Evolutionary conservation across 2,113 vertebrate genomes (phyloP), one percentile per base, ranked within the genome.

Genomic region (Campylomormyrus numenius): DNA sequence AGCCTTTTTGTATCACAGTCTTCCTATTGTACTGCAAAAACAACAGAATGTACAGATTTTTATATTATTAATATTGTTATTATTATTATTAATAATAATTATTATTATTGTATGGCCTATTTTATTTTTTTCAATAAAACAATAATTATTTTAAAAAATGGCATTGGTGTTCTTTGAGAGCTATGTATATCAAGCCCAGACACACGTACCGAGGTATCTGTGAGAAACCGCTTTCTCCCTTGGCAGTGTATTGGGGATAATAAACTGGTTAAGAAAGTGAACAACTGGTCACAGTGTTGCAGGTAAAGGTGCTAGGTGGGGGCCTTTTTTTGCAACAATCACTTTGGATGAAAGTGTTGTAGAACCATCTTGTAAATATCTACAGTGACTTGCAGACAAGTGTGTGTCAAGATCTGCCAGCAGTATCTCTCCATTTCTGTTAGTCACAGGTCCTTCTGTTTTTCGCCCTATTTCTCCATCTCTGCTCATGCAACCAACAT

Each of bases 21-120:
- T 88, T 88, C 87, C 87, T 88, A 88, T 88, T 88, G 35, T 88
- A 88, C 87, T 88, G 87, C 87, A 45, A 88, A 88, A 87, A 87
- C 85, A 87, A 88, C 87, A 31, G 87, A 88, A 88, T 88, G 87
- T 88, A 88, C 87, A 88, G 87, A 88, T 88, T 88, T 88, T 88
- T 88, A 45, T 88, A 62, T 62, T 62, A 88, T 88, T 66, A 88
- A 58, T 88, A 50, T 88, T 88, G 53, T 88, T 88, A n/a, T 88
- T 86, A 31, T 53, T 58, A 56, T 87, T 62, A 88, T 88, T 88
- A 50, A 15, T 87, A 48, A 31, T 87, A 17, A 87, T 48, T 11
- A 88, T 62, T 88, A 88, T 88, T 88, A 88, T 88, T 88, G 56
- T 88, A 62, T 62, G 56, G 7, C 31, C 56, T 88, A 88, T 88